A percentile compares a stretch with the other conserved stretches of the same genome.
Conservation (phyloP, 2,113 vertebrate species). For the Labeo rohita region DNA sequence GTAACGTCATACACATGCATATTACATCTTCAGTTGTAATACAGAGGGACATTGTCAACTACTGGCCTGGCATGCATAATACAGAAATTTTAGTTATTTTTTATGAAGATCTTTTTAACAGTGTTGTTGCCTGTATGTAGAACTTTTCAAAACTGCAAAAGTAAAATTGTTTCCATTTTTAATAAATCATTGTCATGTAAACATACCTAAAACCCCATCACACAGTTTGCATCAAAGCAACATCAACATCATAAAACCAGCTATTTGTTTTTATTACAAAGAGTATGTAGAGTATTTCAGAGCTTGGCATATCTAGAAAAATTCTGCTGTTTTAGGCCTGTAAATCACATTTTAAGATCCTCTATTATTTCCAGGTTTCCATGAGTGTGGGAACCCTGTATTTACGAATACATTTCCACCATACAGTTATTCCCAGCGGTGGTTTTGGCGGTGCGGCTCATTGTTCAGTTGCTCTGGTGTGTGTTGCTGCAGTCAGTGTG, state of each 20-base stretch:
- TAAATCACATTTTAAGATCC: background rate
- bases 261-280: no score
- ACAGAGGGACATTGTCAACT: background rate
- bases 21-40: background rate
- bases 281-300: background rate
- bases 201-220: no score
- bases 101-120: no score
- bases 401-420: background rate
- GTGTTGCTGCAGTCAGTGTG: constrained; percentile 62
- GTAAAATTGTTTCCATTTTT: no score
- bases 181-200: no score
- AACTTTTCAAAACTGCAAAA: no score
- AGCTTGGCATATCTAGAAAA: no score
- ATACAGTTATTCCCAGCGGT: background rate
- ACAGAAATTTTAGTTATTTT: no score
- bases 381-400: background rate
- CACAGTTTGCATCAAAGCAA: no score
- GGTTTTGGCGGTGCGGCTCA: background rate
- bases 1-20: no score
- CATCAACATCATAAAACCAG: no score
- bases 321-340: background rate
- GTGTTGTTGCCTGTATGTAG: no score
- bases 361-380: background rate
- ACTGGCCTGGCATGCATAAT: background rate
- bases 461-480: constrained; percentile 55